A percentile compares a stretch with the other conserved stretches of the same genome.
Evolutionary conservation across 2,888 invertebrate species (phyloP).

Genomic region (Leucophora obtusa): DNA sequence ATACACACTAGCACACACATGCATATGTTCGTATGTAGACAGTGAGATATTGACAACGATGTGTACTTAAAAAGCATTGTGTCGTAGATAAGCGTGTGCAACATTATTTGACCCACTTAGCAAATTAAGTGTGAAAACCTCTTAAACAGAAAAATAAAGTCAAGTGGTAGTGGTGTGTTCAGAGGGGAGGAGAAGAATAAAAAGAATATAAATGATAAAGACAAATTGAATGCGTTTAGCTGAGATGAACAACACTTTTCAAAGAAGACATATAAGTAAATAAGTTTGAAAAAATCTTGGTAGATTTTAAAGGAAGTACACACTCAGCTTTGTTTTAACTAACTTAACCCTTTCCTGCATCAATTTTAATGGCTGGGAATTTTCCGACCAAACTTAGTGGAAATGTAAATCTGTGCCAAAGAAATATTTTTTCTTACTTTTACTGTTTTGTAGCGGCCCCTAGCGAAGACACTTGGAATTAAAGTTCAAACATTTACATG

Average conservation of each 20-base stretch:
- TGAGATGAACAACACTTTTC: constrained; percentile 47
- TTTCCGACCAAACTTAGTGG: too few relatives aligned
- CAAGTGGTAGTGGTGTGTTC: neutral
- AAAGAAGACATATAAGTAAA: neutral
- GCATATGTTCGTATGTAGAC: neutral
- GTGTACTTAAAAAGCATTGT: constrained; percentile 32
- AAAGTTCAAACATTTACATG: too few relatives aligned
- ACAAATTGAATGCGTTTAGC: constrained; percentile 51
- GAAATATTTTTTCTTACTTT: too few relatives aligned
- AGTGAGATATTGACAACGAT: constrained; percentile 35
- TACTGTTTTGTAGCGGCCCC: too few relatives aligned
- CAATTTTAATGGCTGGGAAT: too few relatives aligned
- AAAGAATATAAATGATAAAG: constrained; percentile 35
- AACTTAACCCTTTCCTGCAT: too few relatives aligned
- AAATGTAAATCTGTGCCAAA: too few relatives aligned
- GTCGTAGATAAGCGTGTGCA: constrained; percentile 59
- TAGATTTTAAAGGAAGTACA: too few relatives aligned
- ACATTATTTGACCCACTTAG: constrained; percentile 66
- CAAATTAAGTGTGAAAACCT: constrained; percentile 67
- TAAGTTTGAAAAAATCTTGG: too few relatives aligned
- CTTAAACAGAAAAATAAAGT: constrained; percentile 56
- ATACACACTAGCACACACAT: constrained; percentile 5
- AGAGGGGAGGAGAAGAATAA: neutral
- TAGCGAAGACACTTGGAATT: too few relatives aligned
- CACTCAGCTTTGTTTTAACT: too few relatives aligned